Percentiles rank a stretch among this genome's conserved stretches.
phyloP scores from a whole-genome alignment of 2,113 vertebrate genomes.

The Rattus norvegicus region DNA sequence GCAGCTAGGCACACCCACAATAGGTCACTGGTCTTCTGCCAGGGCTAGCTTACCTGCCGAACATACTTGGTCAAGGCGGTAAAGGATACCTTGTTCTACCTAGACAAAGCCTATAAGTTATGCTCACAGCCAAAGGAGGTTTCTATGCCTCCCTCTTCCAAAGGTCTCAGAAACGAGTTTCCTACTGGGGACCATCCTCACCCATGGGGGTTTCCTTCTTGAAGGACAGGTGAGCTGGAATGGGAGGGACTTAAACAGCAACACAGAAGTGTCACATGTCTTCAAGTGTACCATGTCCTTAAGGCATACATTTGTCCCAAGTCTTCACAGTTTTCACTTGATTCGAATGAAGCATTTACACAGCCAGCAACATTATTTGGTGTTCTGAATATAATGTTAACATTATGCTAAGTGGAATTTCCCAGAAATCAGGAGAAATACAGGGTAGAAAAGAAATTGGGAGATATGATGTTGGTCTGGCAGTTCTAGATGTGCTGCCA shows the following conservation, averaged over 20 bases:
- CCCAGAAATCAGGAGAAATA: not conserved
- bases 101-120: no score
- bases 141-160: not conserved
- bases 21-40: not conserved
- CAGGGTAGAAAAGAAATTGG: not conserved
- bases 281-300: not conserved
- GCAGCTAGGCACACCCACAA: not conserved
- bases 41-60: not conserved
- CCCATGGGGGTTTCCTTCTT: not conserved
- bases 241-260: not conserved
- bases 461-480: not conserved
- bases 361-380: not conserved
- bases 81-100: not conserved
- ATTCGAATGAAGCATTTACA: not conserved
- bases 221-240: not conserved
- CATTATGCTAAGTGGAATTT: not conserved
- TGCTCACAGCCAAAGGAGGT: not conserved
- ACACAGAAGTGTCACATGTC: not conserved
- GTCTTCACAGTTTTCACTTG: not conserved
- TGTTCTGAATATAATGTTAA: not conserved
- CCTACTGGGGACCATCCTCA: not conserved
- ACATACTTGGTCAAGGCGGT: no score
- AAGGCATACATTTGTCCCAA: constrained; percentile 21
- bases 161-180: not conserved
- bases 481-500: not conserved